These are phyloP conservation scores for Heterotilapia buettikoferi DNA, from an alignment of 2,113 vertebrate species.

Conservation along the genomic window DNA sequence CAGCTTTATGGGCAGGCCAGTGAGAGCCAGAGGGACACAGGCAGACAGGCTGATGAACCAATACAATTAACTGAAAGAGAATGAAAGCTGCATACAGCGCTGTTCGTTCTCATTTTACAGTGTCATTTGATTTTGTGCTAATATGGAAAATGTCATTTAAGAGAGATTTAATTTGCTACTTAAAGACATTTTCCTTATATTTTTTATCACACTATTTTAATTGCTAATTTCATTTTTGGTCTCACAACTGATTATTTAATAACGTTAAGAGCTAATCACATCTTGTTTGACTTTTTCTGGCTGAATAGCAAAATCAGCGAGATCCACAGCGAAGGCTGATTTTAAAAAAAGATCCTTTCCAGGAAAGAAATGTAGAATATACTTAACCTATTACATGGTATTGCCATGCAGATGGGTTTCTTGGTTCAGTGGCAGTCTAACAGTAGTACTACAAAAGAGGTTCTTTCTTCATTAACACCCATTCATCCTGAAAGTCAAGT, in stretches of 20 bases:
- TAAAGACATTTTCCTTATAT: not conserved
- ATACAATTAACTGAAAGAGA: slow-evolving; percentile 19
- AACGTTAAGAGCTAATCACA: not conserved
- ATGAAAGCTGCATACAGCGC: not conserved
- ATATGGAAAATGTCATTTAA: not conserved
- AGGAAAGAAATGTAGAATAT: not conserved
- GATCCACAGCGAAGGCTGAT: not conserved
- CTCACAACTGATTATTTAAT: not conserved
- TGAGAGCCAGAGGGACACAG: not conserved
- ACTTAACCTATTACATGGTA: not conserved
- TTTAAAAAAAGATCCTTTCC: accelerated
- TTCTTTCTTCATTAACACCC: slow-evolving; percentile 54
- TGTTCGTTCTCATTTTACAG: not conserved
- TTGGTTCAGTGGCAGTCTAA: slow-evolving; percentile 29
- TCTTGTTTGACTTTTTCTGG: not conserved
- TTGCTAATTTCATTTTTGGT: not conserved
- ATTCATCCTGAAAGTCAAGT: slow-evolving; percentile 60
- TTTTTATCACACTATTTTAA: not conserved
- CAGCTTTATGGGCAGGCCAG: not conserved
- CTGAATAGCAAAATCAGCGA: not conserved
- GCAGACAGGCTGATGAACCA: slow-evolving; percentile 13
- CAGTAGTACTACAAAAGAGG: slow-evolving; percentile 48
- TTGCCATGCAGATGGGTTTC: slow-evolving; percentile 22
- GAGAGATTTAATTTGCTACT: not conserved
- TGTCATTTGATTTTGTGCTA: not conserved